These are phyloP conservation scores for Monomorium pharaonis DNA, from an alignment of 1,140 invertebrate genomes.

Conservation along the genomic window DNA sequence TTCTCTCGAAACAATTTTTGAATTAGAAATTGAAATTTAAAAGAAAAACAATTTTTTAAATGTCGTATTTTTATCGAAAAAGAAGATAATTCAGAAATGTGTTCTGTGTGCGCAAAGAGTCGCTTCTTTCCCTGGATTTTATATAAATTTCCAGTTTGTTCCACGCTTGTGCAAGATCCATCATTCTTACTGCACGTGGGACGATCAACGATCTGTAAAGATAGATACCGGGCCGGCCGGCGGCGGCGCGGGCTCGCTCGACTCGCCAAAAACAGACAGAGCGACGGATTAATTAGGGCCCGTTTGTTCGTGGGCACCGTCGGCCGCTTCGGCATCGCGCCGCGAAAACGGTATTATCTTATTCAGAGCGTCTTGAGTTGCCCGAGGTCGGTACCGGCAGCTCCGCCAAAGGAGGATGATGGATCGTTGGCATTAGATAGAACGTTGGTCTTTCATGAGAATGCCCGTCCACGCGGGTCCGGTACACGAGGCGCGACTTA, in stretches of 20 bases:
- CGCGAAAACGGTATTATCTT: constrained; percentile 70
- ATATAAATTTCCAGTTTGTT: background rate
- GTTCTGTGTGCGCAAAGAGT: background rate
- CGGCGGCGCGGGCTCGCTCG: constrained; percentile 18
- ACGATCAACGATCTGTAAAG: constrained; percentile 44
- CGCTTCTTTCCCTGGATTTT: background rate
- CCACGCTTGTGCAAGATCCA: background rate
- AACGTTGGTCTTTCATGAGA: constrained; percentile 81
- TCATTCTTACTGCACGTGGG: constrained; percentile 35
- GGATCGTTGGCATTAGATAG: constrained; percentile 81
- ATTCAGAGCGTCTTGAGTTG: constrained; percentile 76
- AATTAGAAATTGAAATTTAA: background rate
- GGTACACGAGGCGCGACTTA: constrained; percentile 78
- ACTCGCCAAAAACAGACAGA: constrained; percentile 61
- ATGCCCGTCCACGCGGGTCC: constrained; percentile 62
- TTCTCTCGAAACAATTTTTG: background rate
- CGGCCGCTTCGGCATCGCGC: constrained; percentile 43
- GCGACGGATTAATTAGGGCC: constrained; percentile 75
- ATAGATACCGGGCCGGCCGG: constrained; percentile 7
- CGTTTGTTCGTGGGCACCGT: constrained; percentile 77
- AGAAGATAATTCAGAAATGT: background rate
- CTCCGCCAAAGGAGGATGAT: constrained; percentile 80
- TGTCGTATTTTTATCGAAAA: background rate
- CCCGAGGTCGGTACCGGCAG: constrained; percentile 76
- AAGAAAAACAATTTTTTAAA: background rate